phyloP scores from a whole-genome alignment of 2,888 invertebrate species.

The Drosophila anomalata region DNA sequence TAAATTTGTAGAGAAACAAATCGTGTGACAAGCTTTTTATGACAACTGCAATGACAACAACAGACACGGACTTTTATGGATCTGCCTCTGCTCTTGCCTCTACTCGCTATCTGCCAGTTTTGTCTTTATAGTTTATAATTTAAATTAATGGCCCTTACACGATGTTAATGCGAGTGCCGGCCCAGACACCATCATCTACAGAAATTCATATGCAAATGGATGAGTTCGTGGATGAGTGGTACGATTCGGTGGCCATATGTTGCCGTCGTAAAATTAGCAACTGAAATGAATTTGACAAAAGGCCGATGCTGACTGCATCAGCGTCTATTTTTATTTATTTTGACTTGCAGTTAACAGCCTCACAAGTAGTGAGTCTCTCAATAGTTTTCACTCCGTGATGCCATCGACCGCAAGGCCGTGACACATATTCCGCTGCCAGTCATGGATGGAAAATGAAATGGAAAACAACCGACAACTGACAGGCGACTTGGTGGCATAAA shows the following conservation, averaged over 20 bases:
- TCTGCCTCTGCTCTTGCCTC: not conserved
- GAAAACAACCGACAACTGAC: conserved; percentile 44
- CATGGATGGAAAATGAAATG: conserved; percentile 35
- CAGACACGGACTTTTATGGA: conserved; percentile 63
- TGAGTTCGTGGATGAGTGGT: conserved; percentile 24
- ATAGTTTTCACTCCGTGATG: conserved; percentile 13
- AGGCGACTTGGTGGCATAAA: conserved; percentile 18
- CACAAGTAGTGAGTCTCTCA: conserved; percentile 15
- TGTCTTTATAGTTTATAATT: conserved; percentile 74
- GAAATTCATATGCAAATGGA: conserved; percentile 29
- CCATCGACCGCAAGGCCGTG: conserved; percentile 54
- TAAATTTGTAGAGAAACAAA: conserved; percentile 48
- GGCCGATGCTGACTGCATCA: conserved; percentile 48
- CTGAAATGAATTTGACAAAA: conserved; percentile 51
- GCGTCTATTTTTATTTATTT: conserved; percentile 49
- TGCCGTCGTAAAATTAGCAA: conserved; percentile 64
- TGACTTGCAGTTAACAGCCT: conserved; percentile 28
- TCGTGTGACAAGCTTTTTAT: conserved; percentile 65
- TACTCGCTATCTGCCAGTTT: conserved; percentile 47
- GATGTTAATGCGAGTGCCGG: conserved; percentile 57
- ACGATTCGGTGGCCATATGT: conserved; percentile 66
- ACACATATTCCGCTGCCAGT: conserved; percentile 61
- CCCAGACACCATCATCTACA: conserved; percentile 5
- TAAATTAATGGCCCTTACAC: conserved; percentile 75
- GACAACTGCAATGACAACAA: conserved; percentile 66